These are phyloP conservation scores for Leptopilina clavipes DNA, from an alignment of 1,140 invertebrate species.

Conservation along the genomic window DNA sequence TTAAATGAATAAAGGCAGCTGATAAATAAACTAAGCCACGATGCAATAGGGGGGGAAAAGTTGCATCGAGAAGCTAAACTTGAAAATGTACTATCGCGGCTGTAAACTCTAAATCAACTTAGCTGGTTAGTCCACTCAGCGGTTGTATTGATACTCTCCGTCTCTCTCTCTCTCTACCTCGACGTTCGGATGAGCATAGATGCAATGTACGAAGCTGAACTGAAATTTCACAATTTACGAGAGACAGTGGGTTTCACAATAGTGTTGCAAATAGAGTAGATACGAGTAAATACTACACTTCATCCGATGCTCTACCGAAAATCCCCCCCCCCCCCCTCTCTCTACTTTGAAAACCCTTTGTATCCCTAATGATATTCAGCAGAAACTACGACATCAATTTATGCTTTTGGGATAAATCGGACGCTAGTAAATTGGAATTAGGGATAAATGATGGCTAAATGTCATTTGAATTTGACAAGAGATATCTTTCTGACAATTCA, in stretches of 20 bases:
- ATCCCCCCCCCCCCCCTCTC: too few species aligned
- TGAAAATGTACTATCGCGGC: slow-evolving; percentile 7
- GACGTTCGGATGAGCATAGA: slow-evolving; percentile 17
- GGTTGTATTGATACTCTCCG: slow-evolving; percentile 1
- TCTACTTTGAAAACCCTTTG: slow-evolving; percentile 25
- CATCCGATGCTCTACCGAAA: slow-evolving; percentile 1
- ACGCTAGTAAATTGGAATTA: slow-evolving; percentile 30
- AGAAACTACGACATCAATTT: slow-evolving; percentile 31
- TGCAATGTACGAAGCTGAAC: slow-evolving; percentile 23
- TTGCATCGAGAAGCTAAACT: background rate
- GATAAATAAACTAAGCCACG: background rate
- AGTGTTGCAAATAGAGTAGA: slow-evolving; percentile 32
- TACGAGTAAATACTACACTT: slow-evolving; percentile 26
- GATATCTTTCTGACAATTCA: slow-evolving; percentile 35
- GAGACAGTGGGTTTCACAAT: slow-evolving; percentile 28
- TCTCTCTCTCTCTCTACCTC: too few species aligned
- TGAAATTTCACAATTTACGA: slow-evolving; percentile 30
- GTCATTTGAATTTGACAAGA: slow-evolving; percentile 31
- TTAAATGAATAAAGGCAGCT: background rate
- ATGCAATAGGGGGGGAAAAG: background rate
- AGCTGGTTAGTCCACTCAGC: slow-evolving; percentile 24
- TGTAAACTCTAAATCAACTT: slow-evolving; percentile 24
- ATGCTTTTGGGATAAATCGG: slow-evolving; percentile 23
- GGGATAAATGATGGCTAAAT: slow-evolving; percentile 29
- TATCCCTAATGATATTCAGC: slow-evolving; percentile 22